Evolutionary conservation across 2,888 invertebrate species (phyloP).

Genomic region (Microctonus hyperodae): DNA sequence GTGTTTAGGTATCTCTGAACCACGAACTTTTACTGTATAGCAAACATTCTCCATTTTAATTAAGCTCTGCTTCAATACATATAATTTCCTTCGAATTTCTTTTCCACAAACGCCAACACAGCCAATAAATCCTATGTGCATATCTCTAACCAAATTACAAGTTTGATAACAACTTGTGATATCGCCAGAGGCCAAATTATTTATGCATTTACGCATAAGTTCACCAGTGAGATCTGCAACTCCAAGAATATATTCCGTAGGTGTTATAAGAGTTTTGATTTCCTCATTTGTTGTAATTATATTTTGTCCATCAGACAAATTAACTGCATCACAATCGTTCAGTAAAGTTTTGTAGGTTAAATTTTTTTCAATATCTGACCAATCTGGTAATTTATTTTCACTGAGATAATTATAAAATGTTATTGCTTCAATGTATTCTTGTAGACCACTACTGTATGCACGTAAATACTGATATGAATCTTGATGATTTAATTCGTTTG

Average conservation of each 20-base stretch:
- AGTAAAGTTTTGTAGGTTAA: constrained; percentile 62
- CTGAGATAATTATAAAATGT: constrained; percentile 78
- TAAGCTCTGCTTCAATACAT: constrained; percentile 77
- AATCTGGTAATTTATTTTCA: constrained; percentile 68
- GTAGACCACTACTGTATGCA: constrained; percentile 73
- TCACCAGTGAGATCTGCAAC: constrained; percentile 90
- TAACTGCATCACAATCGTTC: constrained; percentile 17
- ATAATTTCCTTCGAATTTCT: constrained; percentile 76
- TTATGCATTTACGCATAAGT: constrained; percentile 88
- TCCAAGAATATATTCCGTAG: constrained; percentile 75
- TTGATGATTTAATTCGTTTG: constrained; percentile 74
- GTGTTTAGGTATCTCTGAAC: constrained; percentile 79
- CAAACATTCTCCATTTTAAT: constrained; percentile 85
- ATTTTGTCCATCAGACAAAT: constrained; percentile 26
- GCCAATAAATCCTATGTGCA: constrained; percentile 71
- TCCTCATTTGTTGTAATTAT: constrained; percentile 31
- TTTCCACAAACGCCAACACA: constrained; percentile 65
- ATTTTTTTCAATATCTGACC: constrained; percentile 67
- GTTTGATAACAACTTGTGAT: constrained; percentile 74
- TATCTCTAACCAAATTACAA: constrained; percentile 75
- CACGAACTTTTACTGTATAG: constrained; percentile 80
- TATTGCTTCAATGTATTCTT: constrained; percentile 88
- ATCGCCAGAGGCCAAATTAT: constrained; percentile 79
- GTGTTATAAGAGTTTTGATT: constrained; percentile 58
- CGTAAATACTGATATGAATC: constrained; percentile 75